Base-by-base conservation (phyloP, 2,888 invertebrate species). In the Euspilapteryx auroguttella region DNA sequence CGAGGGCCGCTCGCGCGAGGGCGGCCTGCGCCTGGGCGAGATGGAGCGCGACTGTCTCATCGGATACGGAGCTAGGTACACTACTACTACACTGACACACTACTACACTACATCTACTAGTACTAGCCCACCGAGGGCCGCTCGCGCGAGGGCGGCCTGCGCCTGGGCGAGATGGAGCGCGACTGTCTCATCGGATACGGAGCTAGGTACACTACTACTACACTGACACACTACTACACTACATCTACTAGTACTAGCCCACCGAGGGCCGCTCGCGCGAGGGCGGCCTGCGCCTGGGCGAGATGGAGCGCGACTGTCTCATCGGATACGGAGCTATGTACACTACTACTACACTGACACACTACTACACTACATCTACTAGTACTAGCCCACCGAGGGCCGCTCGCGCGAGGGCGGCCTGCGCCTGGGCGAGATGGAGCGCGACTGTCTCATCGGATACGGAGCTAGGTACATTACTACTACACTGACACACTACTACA, bases 1-100 rank as follows among this genome's bases (percentile, higher is more conserved):
- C 0, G 99, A 99, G 69, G 97, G 97, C 9, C 80, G 96, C 35
- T 90, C 95, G 30, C 81, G 94, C 12, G 97, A 97, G 55, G 97
- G 97, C 33, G 99, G 99, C 26, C 78, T 99, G 29, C 83, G 99
- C 24, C 81, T 99, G 25, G 99, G 99, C 3, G 99, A 99, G 76
- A 99, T 99, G 99, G 99, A 99, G 61, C 80, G 99, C 21, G 99
- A 99, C 77, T 99, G 99, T 59, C 80, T 99, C 14, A 98, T 99
- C 39, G 96, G 96, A 14, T 96, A 98, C 49, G 97, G 97, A 3
- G 94, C 96, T 4, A 88, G 87, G 87, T 86, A 53, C 29, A 40
- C 8, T 29, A 3, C 5, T 5, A 17, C n/a, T 12, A 21, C 9
- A 21, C n/a, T n/a, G n/a, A n/a, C n/a, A n/a, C n/a, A n/a, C n/a